Conservation (phyloP, 2,888 invertebrate genomes). For the Laothoe populi region DNA sequence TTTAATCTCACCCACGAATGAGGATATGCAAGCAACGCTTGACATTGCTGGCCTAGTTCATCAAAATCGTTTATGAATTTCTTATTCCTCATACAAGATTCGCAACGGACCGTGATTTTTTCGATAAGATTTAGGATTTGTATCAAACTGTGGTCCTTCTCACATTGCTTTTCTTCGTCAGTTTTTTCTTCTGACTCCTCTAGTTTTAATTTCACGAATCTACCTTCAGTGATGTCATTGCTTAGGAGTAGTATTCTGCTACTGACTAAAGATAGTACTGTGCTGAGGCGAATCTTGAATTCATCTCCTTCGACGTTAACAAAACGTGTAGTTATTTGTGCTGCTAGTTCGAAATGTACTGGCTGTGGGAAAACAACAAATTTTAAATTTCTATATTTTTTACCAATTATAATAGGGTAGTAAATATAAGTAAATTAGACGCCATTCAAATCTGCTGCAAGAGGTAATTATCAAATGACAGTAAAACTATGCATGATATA, state of each 20-base stretch:
- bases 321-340: constrained; percentile 92
- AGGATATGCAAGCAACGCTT: constrained; percentile 90
- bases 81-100: constrained; percentile 82
- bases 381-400: too few species aligned
- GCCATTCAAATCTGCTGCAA: too few species aligned
- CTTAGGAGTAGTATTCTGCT: constrained; percentile 79
- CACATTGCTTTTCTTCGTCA: constrained; percentile 86
- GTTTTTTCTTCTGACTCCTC: constrained; percentile 65
- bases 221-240: constrained; percentile 81
- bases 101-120: constrained; percentile 87
- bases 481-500: too few species aligned
- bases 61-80: constrained; percentile 79
- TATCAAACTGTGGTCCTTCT: constrained; percentile 90
- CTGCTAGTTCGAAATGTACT: constrained; percentile 89
- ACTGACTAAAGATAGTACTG: constrained; percentile 85
- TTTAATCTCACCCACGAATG: constrained; percentile 94
- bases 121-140: constrained; percentile 89
- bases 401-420: too few species aligned
- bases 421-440: too few species aligned
- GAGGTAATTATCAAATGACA: too few species aligned
- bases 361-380: constrained; percentile 67
- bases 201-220: constrained; percentile 84
- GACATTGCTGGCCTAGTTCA: constrained; percentile 87
- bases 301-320: constrained; percentile 89
- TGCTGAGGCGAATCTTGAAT: constrained; percentile 87